Evolutionary conservation across 2,797 vertebrate species (phyloP).

Genomic region (Oophaga sylvatica): DNA sequence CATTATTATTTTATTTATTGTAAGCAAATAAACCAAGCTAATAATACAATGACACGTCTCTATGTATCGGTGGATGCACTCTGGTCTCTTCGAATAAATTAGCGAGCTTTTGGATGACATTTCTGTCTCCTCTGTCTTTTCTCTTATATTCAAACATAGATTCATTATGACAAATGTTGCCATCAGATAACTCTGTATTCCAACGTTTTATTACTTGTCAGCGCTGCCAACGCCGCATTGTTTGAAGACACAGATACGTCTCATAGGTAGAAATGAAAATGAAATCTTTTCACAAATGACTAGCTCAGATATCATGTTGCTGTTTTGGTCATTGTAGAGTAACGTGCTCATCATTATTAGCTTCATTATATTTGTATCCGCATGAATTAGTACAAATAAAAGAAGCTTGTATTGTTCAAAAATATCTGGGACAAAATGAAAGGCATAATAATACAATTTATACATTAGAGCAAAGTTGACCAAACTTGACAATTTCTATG

Average conservation of each 20-base stretch:
- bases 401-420: background rate
- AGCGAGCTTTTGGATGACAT: slow-evolving; percentile 22
- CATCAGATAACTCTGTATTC: slow-evolving; percentile 18
- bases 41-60: background rate
- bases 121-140: background rate
- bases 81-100: background rate
- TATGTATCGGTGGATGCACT: background rate
- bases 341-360: slow-evolving; percentile 1
- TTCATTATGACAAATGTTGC: slow-evolving; percentile 21
- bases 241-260: slow-evolving; percentile 20
- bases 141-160: slow-evolving; percentile 15
- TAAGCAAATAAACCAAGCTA: background rate
- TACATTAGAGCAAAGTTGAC: background rate
- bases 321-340: background rate
- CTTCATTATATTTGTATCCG: background rate
- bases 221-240: background rate
- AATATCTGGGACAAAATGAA: background rate
- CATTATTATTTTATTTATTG: background rate
- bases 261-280: background rate
- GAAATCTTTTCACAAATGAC: background rate
- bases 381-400: background rate
- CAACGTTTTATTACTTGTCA: slow-evolving; percentile 30
- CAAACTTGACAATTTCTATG: too few species aligned
- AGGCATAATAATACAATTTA: background rate
- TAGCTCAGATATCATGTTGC: background rate